Conservation (phyloP, 2,113 vertebrate genomes). For the Struthidea cinerea region DNA sequence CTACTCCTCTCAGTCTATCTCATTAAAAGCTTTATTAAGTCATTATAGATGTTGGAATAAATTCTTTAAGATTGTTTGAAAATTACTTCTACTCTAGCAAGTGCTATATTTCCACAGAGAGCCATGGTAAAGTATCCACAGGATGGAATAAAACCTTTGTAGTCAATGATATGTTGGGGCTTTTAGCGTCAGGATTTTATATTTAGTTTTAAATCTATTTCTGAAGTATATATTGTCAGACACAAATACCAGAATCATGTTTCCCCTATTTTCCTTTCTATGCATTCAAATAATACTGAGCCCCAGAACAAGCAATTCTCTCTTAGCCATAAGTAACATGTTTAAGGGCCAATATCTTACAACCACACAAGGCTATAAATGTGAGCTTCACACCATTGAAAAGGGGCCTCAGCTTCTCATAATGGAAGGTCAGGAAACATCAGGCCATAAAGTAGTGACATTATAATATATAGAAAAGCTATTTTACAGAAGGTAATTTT, state of each 20-base stretch:
- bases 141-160: neutral
- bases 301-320: neutral
- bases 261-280: neutral
- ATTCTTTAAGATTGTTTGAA: neutral
- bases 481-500: conserved; percentile 55
- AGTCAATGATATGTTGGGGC: neutral
- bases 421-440: conserved; percentile 44
- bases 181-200: neutral
- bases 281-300: neutral
- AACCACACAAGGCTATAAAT: neutral
- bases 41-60: neutral
- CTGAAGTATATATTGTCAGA: neutral
- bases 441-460: conserved; percentile 23
- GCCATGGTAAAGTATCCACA: neutral
- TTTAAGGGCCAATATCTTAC: conserved; percentile 14
- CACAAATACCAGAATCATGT: neutral
- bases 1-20: neutral
- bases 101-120: neutral
- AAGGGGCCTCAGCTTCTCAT: neutral
- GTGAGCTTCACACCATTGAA: neutral
- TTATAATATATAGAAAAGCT: conserved; percentile 51
- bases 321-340: neutral
- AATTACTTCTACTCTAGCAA: neutral
- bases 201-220: neutral
- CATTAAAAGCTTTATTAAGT: neutral